These are phyloP conservation scores for Mesochorus sp. DNA, from an alignment of 2,888 invertebrate genomes.

Conservation along the genomic window DNA sequence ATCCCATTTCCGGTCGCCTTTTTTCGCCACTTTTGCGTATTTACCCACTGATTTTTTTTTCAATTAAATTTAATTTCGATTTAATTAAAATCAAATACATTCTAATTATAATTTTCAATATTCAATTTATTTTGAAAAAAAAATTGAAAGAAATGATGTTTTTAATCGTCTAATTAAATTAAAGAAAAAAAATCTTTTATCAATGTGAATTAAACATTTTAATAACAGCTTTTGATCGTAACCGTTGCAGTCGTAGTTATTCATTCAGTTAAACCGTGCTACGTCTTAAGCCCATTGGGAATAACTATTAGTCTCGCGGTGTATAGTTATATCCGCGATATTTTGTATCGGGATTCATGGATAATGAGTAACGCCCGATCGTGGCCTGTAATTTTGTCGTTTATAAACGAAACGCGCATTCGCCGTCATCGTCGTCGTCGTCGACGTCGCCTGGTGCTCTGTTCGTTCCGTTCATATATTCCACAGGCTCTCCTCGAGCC, in stretches of 20 bases:
- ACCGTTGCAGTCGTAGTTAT: too few species aligned
- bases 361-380: slow-evolving; percentile 71
- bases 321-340: slow-evolving; percentile 16
- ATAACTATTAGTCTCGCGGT: slow-evolving; percentile 25
- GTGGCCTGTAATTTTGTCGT: slow-evolving; percentile 72
- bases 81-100: too few species aligned
- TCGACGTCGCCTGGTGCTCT: slow-evolving; percentile 30
- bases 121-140: too few species aligned
- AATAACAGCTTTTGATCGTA: too few species aligned
- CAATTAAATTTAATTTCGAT: too few species aligned
- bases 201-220: too few species aligned
- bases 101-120: too few species aligned
- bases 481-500: slow-evolving; percentile 29
- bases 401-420: slow-evolving; percentile 69
- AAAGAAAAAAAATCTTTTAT: too few species aligned
- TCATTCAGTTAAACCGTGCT: background rate
- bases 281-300: slow-evolving; percentile 5
- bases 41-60: background rate
- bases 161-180: too few species aligned
- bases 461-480: slow-evolving; percentile 8
- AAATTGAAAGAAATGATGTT: too few species aligned
- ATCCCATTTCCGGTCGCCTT: slow-evolving; percentile 38
- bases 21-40: background rate
- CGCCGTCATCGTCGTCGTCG: slow-evolving; percentile 33
- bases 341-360: slow-evolving; percentile 29